Conservation (phyloP, 2,888 invertebrate species). For the Pristionchus japonicus region DNA sequence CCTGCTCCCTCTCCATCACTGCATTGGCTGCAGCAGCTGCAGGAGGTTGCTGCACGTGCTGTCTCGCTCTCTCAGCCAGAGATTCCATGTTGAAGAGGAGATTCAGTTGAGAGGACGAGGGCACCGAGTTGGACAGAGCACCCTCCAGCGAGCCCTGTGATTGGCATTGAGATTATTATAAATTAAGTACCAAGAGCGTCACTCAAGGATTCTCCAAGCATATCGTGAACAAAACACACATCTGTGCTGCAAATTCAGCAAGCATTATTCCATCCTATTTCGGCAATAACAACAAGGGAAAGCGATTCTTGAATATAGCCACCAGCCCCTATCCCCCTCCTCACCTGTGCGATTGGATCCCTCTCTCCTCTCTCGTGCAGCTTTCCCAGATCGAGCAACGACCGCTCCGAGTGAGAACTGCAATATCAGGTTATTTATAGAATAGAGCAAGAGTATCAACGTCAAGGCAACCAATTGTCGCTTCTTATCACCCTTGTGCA, state of each 20-base stretch:
- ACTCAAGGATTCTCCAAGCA: too few relatives aligned
- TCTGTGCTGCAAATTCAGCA: too few relatives aligned
- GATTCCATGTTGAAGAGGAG: conserved; percentile 48
- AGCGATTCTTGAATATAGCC: too few relatives aligned
- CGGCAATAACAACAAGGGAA: too few relatives aligned
- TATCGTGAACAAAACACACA: too few relatives aligned
- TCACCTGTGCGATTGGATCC: conserved; percentile 43
- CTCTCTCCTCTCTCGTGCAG: neutral
- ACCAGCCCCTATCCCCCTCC: neutral
- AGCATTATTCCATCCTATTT: neutral
- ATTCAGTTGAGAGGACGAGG: conserved; percentile 52
- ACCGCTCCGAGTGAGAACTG: conserved; percentile 71
- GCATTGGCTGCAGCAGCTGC: neutral
- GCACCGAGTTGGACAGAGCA: conserved; percentile 53
- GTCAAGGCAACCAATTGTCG: too few relatives aligned
- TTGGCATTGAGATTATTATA: too few relatives aligned
- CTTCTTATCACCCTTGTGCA: too few relatives aligned
- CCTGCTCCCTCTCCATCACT: neutral
- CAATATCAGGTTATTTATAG: neutral
- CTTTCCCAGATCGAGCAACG: conserved; percentile 67
- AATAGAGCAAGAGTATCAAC: too few relatives aligned
- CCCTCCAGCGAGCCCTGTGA: conserved; percentile 39
- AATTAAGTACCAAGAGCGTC: too few relatives aligned
- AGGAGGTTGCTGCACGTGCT: neutral
- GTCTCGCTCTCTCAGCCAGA: neutral